A percentile compares a stretch with the other conserved stretches of the same genome.
Evolutionary conservation across 2,797 vertebrate species (phyloP).

Genomic region (Fistularia tabacaria): DNA sequence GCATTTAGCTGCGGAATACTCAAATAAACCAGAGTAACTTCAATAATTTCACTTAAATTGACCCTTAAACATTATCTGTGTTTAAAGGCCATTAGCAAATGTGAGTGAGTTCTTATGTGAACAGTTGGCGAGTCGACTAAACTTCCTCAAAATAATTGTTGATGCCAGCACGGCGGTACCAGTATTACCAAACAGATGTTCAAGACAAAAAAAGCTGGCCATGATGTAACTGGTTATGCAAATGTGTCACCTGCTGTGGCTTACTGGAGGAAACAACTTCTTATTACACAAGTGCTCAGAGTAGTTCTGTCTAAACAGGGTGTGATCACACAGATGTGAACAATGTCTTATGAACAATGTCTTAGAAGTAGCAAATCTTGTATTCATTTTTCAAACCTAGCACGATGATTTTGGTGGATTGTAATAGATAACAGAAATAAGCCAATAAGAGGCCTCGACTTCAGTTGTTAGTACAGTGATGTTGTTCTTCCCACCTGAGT

Average conservation of each 20-base stretch:
- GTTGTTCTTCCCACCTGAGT: constrained; percentile 77
- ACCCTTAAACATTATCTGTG: not conserved
- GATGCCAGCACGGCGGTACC: constrained; percentile 23
- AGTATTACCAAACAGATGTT: constrained; percentile 13
- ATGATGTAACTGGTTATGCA: constrained; percentile 44
- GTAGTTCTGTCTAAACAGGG: constrained; percentile 11
- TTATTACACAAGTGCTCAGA: constrained; percentile 16
- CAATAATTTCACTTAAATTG: no score
- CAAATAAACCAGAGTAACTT: no score
- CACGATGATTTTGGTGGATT: no score
- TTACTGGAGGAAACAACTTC: constrained; percentile 30
- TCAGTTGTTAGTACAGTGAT: not conserved
- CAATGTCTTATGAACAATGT: not conserved
- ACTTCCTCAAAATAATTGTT: constrained; percentile 13
- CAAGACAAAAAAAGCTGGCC: constrained; percentile 8
- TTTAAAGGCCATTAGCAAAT: constrained; percentile 6
- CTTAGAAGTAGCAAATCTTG: no score
- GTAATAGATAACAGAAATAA: no score
- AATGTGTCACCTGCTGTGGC: constrained; percentile 47
- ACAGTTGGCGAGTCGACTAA: constrained; percentile 16
- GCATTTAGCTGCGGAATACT: no score
- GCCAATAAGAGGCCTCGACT: not conserved
- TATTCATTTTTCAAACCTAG: no score
- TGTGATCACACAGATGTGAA: constrained; percentile 4
- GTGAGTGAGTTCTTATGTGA: constrained; percentile 17